These are phyloP conservation scores for Entomobrya proxima DNA, from an alignment of 2,888 invertebrate species.

Conservation along the genomic window DNA sequence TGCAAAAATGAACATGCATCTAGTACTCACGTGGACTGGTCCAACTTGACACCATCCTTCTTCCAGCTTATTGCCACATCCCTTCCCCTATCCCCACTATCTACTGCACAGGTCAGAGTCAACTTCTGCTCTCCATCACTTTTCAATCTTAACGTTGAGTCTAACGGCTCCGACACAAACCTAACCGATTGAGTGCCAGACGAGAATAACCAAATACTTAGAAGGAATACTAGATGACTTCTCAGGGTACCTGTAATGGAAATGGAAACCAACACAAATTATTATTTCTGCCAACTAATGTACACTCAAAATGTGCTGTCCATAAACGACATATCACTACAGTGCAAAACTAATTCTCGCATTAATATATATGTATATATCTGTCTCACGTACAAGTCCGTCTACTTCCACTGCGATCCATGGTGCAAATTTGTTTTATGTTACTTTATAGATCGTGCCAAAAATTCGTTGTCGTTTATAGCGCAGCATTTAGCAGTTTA, in stretches of 20 bases:
- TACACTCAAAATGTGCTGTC: background rate
- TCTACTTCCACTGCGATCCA: too few relatives aligned
- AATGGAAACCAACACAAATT: background rate
- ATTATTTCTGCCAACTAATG: background rate
- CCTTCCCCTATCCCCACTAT: conserved; percentile 33
- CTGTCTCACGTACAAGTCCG: too few relatives aligned
- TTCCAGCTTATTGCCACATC: conserved; percentile 59
- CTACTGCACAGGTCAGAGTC: conserved; percentile 40
- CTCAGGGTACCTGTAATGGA: background rate
- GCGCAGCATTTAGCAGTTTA: background rate
- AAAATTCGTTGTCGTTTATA: background rate
- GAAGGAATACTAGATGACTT: conserved; percentile 23
- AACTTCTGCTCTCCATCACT: conserved; percentile 33
- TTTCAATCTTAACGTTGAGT: conserved; percentile 38
- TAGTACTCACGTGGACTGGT: conserved; percentile 45
- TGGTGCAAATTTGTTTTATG: too few relatives aligned
- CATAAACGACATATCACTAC: too few relatives aligned
- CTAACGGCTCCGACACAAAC: conserved; percentile 44
- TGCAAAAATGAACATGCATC: background rate
- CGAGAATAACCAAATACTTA: conserved; percentile 40
- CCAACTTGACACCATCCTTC: conserved; percentile 55
- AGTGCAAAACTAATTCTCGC: too few relatives aligned
- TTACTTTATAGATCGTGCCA: background rate
- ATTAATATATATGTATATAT: too few relatives aligned
- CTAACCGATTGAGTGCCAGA: background rate